These are phyloP conservation scores for Drosophila trichaetosa DNA, from an alignment of 2,888 invertebrate genomes.

Conservation along the genomic window DNA sequence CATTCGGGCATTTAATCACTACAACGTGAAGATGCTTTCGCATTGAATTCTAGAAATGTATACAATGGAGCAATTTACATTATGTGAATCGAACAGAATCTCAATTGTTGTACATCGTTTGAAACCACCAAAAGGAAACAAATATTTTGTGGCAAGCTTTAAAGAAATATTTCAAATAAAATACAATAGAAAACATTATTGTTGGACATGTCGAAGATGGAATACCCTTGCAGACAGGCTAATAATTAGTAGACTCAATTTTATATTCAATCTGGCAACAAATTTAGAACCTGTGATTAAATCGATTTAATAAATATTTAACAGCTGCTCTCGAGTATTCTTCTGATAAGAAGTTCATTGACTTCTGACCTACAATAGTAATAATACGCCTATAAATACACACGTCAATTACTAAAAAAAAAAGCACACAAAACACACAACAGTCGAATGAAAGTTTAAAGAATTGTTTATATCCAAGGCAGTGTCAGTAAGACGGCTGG, in stretches of 20 bases:
- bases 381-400: slow-evolving; percentile 8
- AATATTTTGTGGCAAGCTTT: background rate
- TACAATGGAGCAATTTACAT: slow-evolving; percentile 4
- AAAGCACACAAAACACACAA: background rate
- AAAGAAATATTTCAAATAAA: background rate
- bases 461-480: background rate
- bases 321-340: background rate
- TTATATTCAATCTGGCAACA: background rate
- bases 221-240: background rate
- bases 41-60: background rate
- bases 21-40: background rate
- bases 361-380: no score
- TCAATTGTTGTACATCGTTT: background rate
- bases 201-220: background rate
- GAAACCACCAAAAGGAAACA: no score
- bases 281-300: background rate
- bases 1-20: background rate
- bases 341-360: background rate
- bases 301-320: background rate
- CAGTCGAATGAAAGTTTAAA: slow-evolving; percentile 15
- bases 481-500: background rate
- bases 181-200: background rate
- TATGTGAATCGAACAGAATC: background rate
- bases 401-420: slow-evolving; percentile 5
- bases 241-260: background rate